Evolutionary conservation across 2,888 invertebrate genomes (phyloP).

Genomic region (Diloba caeruleocephala): DNA sequence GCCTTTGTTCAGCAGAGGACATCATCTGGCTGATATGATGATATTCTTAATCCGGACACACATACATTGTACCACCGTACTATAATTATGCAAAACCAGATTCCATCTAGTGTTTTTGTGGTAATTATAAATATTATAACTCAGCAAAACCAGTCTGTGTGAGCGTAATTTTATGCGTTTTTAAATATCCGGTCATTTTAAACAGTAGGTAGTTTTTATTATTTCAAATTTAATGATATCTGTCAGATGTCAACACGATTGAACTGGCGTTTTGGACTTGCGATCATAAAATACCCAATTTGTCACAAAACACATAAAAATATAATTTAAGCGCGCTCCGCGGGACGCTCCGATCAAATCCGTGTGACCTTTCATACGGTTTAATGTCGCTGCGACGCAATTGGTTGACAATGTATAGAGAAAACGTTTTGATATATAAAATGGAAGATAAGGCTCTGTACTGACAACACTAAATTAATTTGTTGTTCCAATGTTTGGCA

Average conservation of each 20-base stretch:
- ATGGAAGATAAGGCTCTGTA: too few species aligned
- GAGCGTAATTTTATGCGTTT: neutral
- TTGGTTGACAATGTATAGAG: conserved; percentile 1
- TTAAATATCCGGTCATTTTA: conserved; percentile 12
- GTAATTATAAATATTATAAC: neutral
- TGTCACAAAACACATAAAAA: conserved; percentile 74
- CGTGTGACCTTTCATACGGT: conserved; percentile 36
- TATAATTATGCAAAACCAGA: neutral
- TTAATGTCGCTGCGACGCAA: conserved; percentile 17
- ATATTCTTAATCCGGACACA: too few species aligned
- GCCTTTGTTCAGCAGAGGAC: too few species aligned
- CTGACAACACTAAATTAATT: too few species aligned
- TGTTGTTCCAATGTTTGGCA: too few species aligned
- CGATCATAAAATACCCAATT: conserved; percentile 75
- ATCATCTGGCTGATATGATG: too few species aligned
- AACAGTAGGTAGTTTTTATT: conserved; percentile 47
- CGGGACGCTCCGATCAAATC: conserved; percentile 45
- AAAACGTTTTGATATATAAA: neutral
- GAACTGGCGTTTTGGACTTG: conserved; percentile 9
- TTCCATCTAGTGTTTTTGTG: neutral
- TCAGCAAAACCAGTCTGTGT: neutral
- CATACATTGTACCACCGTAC: too few species aligned
- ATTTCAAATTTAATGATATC: conserved; percentile 38
- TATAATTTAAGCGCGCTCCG: conserved; percentile 65
- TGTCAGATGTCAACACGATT: conserved; percentile 41